Base-by-base conservation (phyloP, 2,113 vertebrate genomes). In the Eulemur rufifrons region DNA sequence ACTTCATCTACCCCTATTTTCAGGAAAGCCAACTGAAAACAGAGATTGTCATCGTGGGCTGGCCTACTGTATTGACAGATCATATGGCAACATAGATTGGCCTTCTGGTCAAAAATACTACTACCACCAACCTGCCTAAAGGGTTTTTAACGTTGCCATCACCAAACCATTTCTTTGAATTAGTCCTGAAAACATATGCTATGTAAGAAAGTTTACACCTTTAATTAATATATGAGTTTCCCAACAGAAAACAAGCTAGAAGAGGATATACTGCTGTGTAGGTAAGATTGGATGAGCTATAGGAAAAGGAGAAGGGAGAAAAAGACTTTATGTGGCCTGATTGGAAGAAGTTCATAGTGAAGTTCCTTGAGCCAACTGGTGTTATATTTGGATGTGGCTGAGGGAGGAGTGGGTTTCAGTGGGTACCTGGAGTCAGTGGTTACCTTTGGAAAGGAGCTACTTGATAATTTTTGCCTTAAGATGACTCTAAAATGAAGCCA, bases 381-480 rank as follows among this genome's bases (percentile, higher is more conserved):
- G 15, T 27, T 61, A 15, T 69, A 27, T 81, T 80, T 92, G 17
- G 76, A 5, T 45, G 61, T 89, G 47, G 14, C 8, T 63, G 61
- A 86, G 21, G 14, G 50, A 92, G 76, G 37, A 89, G 47, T 13
- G 10, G 37, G 29, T 32, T 13, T 52, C 63, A 87, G 42, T 45
- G n/a, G 29, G 42, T 59, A 68, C 83, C 66, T 77, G 14, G 61
- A 88, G 54, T 66, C 50, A 83, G 50, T 39, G 17, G 52, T 61
- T 86, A 10, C 12, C 17, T 34, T 11, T 45, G 8, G 18, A 73
- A 84, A 27, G 39, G 59, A 93, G 39, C 39, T 95, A 25, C 39
- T 54, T 90, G 85, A 81, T 32, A 77, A 93, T 52, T 81, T 95
- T 93, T 77, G 80, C 47, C 89, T 86, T 86, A 91, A 80, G 37